These are phyloP conservation scores for Cardiocondyla obscurior DNA, from an alignment of 1,140 invertebrate genomes.

Conservation along the genomic window DNA sequence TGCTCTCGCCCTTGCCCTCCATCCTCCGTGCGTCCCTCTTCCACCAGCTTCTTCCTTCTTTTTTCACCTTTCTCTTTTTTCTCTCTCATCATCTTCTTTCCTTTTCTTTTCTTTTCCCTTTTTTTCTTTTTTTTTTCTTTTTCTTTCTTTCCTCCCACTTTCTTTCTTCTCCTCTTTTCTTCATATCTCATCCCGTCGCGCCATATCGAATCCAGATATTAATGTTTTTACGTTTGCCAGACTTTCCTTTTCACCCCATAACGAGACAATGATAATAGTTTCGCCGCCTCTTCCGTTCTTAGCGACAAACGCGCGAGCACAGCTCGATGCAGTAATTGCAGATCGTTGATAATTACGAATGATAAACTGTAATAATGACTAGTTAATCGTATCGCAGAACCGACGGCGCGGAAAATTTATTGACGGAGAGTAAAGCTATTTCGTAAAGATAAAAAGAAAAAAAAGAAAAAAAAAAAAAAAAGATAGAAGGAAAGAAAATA, in stretches of 20 bases:
- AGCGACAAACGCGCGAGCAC: constrained; percentile 31
- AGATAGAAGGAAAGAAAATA: not conserved
- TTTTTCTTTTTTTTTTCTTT: not conserved
- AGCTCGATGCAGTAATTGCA: too few species aligned
- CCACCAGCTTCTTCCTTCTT: too few species aligned
- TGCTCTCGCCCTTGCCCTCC: too few species aligned
- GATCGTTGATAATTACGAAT: constrained; percentile 55
- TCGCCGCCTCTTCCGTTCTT: not conserved
- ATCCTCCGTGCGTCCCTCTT: too few species aligned
- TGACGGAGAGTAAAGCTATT: too few species aligned
- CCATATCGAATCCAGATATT: constrained; percentile 54
- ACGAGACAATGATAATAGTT: constrained; percentile 34
- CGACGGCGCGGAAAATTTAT: not conserved
- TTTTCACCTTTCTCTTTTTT: not conserved
- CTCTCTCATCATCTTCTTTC: not conserved
- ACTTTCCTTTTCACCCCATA: constrained; percentile 66
- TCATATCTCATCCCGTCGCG: not conserved
- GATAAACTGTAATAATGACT: too few species aligned
- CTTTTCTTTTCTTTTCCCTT: not conserved
- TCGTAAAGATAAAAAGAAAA: not conserved
- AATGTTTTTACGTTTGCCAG: constrained; percentile 61
- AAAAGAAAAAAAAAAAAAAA: too few species aligned
- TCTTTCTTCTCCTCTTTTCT: not conserved
- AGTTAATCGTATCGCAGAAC: not conserved
- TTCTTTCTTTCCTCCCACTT: not conserved